phyloP scores from a whole-genome alignment of 2,888 invertebrate genomes.

The Synanthedon myopaeformis region DNA sequence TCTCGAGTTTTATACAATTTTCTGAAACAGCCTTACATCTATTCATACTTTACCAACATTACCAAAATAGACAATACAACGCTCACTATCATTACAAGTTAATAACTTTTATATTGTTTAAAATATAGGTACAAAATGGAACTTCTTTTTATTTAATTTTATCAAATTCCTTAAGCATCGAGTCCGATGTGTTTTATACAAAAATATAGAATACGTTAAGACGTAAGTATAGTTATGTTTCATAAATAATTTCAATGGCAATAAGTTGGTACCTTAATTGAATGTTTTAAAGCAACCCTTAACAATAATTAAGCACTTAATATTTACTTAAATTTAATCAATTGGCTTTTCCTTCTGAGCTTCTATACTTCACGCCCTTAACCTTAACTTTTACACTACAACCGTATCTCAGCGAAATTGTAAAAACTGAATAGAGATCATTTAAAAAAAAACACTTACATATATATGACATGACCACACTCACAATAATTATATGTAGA shows the following conservation, averaged over 20 bases:
- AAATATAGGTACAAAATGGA: conserved; percentile 52
- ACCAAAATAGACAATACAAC: conserved; percentile 64
- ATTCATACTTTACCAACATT: conserved; percentile 54
- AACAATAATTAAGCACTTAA: conserved; percentile 56
- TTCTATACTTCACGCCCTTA: conserved; percentile 26
- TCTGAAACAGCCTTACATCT: conserved; percentile 65
- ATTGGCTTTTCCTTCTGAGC: conserved; percentile 62
- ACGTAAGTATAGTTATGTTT: conserved; percentile 32
- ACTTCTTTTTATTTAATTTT: conserved; percentile 32
- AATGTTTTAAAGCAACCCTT: conserved; percentile 47
- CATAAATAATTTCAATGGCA: conserved; percentile 46
- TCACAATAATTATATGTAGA: conserved; percentile 33
- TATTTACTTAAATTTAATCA: conserved; percentile 45
- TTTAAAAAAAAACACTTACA: conserved; percentile 34
- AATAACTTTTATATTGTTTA: conserved; percentile 45
- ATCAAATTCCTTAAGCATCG: conserved; percentile 64
- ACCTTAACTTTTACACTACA: conserved; percentile 15
- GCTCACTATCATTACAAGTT: conserved; percentile 59
- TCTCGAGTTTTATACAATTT: conserved; percentile 64
- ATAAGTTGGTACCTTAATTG: conserved; percentile 27
- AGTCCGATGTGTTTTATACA: conserved; percentile 53
- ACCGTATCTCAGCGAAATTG: conserved; percentile 62
- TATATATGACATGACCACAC: conserved; percentile 45
- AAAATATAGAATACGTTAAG: conserved; percentile 52
- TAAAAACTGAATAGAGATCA: conserved; percentile 62